Conservation (phyloP, 2,113 vertebrate species). For the Gorsachius goisagi region DNA sequence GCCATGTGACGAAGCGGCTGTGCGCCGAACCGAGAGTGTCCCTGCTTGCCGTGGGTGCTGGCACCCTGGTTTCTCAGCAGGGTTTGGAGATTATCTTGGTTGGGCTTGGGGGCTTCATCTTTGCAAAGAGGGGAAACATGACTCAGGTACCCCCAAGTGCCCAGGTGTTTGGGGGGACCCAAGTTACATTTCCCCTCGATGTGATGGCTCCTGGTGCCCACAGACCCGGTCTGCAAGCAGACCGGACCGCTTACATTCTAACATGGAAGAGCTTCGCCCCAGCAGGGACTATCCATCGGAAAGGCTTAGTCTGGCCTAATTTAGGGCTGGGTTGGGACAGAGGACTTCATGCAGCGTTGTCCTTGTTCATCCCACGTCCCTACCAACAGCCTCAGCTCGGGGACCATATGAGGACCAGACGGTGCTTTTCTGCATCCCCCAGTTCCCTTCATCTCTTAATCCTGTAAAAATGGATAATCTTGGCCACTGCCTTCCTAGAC, state of each 20-base stretch:
- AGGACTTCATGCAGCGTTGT: not conserved
- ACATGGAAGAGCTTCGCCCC: not conserved
- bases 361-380: rapidly evolving
- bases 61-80: not conserved
- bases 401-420: not conserved
- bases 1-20: rapidly evolving
- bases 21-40: not conserved
- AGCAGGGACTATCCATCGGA: not conserved
- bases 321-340: not conserved
- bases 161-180: not conserved
- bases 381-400: not conserved
- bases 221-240: not conserved
- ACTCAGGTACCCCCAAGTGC: no score
- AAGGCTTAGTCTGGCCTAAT: not conserved
- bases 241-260: not conserved
- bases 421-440: not conserved
- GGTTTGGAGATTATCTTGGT: not conserved
- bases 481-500: rapidly evolving
- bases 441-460: not conserved
- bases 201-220: not conserved
- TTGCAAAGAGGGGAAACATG: not conserved
- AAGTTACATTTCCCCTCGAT: rapidly evolving
- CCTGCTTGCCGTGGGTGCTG: rapidly evolving
- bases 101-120: not conserved
- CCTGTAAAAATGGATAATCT: not conserved